A percentile compares a stretch with the other conserved stretches of the same genome.
Conservation (phyloP, 2,888 invertebrate species). For the Aplocera efformata region DNA sequence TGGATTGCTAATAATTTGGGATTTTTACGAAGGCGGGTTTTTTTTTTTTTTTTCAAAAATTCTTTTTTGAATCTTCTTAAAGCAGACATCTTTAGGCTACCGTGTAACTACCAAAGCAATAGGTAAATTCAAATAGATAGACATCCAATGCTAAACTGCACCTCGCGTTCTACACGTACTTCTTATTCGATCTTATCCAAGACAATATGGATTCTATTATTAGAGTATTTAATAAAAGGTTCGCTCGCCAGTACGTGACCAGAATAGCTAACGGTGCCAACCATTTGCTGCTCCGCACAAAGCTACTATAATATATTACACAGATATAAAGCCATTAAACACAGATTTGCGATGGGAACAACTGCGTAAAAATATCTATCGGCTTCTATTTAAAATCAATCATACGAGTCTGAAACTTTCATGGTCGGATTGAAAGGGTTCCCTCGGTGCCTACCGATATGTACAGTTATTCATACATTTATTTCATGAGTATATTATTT, state of each 20-base stretch:
- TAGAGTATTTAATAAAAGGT: slow-evolving; percentile 31
- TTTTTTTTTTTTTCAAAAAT: too few relatives aligned
- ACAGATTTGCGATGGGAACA: slow-evolving; percentile 6
- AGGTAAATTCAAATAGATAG: too few relatives aligned
- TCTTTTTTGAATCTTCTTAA: too few relatives aligned
- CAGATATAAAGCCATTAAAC: slow-evolving; percentile 1
- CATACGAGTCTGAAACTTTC: slow-evolving; percentile 4
- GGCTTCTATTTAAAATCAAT: slow-evolving; percentile 21
- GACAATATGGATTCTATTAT: slow-evolving; percentile 28
- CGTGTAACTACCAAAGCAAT: too few relatives aligned
- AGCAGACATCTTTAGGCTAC: too few relatives aligned
- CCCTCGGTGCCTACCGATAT: neutral
- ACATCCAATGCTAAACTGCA: too few relatives aligned
- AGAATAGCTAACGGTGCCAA: slow-evolving; percentile 27
- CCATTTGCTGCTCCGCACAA: slow-evolving; percentile 4
- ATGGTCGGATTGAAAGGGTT: slow-evolving; percentile 5
- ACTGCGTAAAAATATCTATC: slow-evolving; percentile 15
- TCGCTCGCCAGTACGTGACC: slow-evolving; percentile 27
- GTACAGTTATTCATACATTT: too few relatives aligned
- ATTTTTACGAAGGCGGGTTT: too few relatives aligned
- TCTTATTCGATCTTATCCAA: slow-evolving; percentile 11
- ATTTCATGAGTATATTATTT: too few relatives aligned
- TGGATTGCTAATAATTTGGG: too few relatives aligned
- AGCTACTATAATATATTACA: slow-evolving; percentile 18
- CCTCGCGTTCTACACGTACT: neutral